These are phyloP conservation scores for Mungos mungo DNA, from an alignment of 2,113 vertebrate genomes.

Conservation along the genomic window DNA sequence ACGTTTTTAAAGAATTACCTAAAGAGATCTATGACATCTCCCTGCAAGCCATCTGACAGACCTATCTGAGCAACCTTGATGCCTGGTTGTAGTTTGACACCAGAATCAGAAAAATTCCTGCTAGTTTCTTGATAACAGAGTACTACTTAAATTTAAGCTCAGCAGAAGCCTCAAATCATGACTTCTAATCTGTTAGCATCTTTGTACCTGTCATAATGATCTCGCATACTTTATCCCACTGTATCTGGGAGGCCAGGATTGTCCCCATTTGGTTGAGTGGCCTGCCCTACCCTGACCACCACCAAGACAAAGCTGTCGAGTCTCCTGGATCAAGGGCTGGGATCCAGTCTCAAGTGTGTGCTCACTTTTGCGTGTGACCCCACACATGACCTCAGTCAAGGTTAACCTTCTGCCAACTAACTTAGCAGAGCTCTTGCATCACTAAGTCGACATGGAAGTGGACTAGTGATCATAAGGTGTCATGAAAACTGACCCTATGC, in stretches of 20 bases:
- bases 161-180: neutral
- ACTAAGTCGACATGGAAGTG: neutral
- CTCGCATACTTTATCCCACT: neutral
- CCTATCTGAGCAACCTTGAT: neutral
- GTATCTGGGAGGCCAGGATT: neutral
- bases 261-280: neutral
- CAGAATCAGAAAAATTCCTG: neutral
- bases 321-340: neutral
- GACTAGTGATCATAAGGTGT: neutral
- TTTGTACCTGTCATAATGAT: neutral
- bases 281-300: neutral
- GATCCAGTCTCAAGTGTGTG: fast-evolving
- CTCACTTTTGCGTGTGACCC: neutral
- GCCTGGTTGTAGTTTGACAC: neutral
- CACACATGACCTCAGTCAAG: neutral
- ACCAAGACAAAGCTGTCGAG: neutral
- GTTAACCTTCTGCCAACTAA: neutral
- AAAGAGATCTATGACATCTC: neutral
- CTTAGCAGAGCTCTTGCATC: neutral
- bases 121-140: neutral
- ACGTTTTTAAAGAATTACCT: neutral
- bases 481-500: neutral
- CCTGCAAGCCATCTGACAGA: neutral
- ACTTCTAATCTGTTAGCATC: neutral
- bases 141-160: neutral